Conservation (phyloP, 2,888 invertebrate species). For the Ligdia adustata region DNA sequence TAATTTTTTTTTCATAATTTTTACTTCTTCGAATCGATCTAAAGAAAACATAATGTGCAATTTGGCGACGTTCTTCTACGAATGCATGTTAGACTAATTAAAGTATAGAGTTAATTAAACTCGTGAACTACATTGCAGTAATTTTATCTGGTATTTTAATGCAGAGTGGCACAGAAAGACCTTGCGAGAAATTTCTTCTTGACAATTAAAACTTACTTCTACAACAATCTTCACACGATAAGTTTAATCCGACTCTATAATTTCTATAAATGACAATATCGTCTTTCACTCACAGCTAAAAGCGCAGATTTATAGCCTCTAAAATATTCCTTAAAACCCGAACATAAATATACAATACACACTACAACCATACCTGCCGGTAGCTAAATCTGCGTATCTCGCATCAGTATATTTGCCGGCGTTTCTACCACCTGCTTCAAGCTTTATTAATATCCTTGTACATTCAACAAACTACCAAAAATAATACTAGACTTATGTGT, state of each 20-base stretch:
- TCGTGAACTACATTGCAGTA: slow-evolving; percentile 8
- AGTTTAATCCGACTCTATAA: too few relatives aligned
- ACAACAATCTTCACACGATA: too few relatives aligned
- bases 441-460: slow-evolving; percentile 13
- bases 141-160: slow-evolving; percentile 7
- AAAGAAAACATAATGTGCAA: too few relatives aligned
- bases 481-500: slow-evolving; percentile 1
- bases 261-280: too few relatives aligned
- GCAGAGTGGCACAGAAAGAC: slow-evolving; percentile 7
- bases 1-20: too few relatives aligned
- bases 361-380: neutral
- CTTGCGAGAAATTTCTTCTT: slow-evolving; percentile 5
- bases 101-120: slow-evolving; percentile 25
- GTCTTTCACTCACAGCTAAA: too few relatives aligned
- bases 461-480: slow-evolving; percentile 3
- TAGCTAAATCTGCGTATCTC: slow-evolving; percentile 8
- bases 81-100: slow-evolving; percentile 29
- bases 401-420: slow-evolving; percentile 13
- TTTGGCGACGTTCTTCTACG: slow-evolving; percentile 9
- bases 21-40: too few relatives aligned
- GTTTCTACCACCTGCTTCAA: slow-evolving; percentile 16
- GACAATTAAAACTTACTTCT: too few relatives aligned
- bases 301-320: too few relatives aligned
- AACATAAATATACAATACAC: too few relatives aligned
- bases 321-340: too few relatives aligned